A percentile compares a stretch with the other conserved stretches of the same genome.
These are phyloP conservation scores for Dolichoris vasculosae DNA, from an alignment of 1,140 invertebrate genomes.

Conservation along the genomic window DNA sequence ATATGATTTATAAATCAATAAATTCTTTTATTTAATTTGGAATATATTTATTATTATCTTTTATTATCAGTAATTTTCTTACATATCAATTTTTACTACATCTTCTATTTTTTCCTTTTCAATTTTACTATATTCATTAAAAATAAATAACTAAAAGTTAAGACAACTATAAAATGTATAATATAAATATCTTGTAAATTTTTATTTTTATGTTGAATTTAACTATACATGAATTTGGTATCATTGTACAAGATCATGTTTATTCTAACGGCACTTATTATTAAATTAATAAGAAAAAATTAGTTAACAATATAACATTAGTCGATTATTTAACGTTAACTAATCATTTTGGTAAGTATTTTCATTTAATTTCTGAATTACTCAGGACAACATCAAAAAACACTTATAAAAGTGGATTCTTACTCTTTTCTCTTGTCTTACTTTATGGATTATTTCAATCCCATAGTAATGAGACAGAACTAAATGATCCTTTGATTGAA, in stretches of 20 bases:
- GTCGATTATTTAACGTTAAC: background rate
- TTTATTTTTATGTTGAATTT: background rate
- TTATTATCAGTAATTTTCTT: no score
- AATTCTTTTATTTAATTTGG: no score
- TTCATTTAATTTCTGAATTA: background rate
- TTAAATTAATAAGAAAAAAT: background rate
- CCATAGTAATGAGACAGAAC: background rate
- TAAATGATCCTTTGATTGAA: background rate
- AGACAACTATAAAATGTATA: no score
- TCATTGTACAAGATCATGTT: background rate
- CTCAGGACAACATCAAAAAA: background rate
- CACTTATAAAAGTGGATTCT: background rate
- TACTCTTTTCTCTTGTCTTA: background rate
- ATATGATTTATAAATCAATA: no score
- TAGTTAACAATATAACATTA: background rate
- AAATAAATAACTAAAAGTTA: background rate
- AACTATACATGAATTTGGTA: background rate
- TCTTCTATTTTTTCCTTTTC: no score
- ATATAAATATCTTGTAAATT: background rate
- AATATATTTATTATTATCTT: no score
- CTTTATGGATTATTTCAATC: conserved; percentile 31
- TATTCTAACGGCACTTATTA: background rate
- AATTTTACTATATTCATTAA: background rate
- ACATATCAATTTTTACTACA: no score
- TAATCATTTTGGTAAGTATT: background rate